phyloP scores from a whole-genome alignment of 2,797 vertebrate species.

The Ispidina lecontei region DNA sequence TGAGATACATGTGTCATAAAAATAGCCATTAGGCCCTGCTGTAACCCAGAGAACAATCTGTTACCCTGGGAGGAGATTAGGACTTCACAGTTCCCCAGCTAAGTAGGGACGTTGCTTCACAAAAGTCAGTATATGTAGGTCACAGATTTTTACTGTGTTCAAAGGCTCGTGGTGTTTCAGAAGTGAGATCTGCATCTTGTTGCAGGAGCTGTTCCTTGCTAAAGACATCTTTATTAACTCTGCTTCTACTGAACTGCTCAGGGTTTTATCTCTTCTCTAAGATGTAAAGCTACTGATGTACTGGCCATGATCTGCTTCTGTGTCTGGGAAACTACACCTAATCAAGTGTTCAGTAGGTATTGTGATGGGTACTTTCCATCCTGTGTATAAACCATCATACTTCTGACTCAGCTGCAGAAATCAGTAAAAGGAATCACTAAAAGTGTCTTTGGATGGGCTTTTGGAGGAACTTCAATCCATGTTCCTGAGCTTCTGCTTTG shows the following conservation, averaged over 20 bases:
- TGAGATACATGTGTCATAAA: not conserved
- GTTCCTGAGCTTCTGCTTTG: not conserved
- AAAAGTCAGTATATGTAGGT: conserved; percentile 36
- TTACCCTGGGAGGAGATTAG: conserved; percentile 30
- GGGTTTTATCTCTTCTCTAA: not conserved
- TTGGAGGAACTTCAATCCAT: not conserved
- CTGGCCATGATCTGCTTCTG: not conserved
- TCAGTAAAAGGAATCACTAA: not conserved
- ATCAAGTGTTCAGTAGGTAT: not conserved
- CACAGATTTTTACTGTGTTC: conserved; percentile 11
- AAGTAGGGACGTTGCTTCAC: not conserved
- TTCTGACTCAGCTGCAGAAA: not conserved
- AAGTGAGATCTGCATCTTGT: conserved; percentile 5
- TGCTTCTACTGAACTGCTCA: not conserved
- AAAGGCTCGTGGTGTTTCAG: conserved; percentile 4
- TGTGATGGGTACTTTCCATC: not conserved
- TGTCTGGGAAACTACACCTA: not conserved
- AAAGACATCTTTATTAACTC: not conserved
- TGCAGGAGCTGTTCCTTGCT: not conserved
- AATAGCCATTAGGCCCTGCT: conserved; percentile 1
- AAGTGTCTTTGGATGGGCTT: not conserved
- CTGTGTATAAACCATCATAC: rapidly evolving
- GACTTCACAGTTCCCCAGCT: not conserved
- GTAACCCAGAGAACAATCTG: conserved; percentile 24
- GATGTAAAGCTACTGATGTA: not conserved